These are phyloP conservation scores for Albula goreensis DNA, from an alignment of 2,113 vertebrate genomes.

Conservation along the genomic window DNA sequence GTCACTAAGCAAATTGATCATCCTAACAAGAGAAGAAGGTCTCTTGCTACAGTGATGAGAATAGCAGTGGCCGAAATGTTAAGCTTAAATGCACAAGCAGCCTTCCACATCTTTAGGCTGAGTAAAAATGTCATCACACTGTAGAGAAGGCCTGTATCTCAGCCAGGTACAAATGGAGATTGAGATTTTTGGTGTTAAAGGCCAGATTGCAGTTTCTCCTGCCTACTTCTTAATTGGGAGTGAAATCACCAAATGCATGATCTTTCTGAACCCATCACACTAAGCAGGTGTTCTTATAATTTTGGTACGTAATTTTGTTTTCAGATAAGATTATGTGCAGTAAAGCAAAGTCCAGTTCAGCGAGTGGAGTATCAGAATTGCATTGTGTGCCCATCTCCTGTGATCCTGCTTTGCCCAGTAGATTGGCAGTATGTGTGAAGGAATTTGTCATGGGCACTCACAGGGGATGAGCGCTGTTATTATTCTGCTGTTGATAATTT, in stretches of 20 bases:
- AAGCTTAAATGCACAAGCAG: neutral
- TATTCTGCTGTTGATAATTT: neutral
- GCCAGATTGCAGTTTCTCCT: neutral
- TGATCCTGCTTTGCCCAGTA: neutral
- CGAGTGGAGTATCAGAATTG: neutral
- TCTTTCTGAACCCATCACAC: neutral
- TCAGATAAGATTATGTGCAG: neutral
- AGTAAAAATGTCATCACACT: neutral
- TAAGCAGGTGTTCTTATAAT: neutral
- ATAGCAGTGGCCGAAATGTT: neutral
- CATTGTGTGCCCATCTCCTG: neutral
- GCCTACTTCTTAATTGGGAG: neutral
- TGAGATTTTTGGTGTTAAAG: neutral
- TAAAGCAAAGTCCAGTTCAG: neutral
- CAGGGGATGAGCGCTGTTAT: neutral
- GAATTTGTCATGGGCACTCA: neutral
- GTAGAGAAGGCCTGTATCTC: neutral
- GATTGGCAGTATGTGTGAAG: neutral
- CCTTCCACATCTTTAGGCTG: neutral
- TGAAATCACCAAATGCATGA: neutral
- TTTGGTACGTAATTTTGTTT: neutral
- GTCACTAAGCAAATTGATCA: neutral
- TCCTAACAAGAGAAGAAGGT: neutral
- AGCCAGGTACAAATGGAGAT: neutral
- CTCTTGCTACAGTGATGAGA: neutral